Evolutionary conservation across 2,113 vertebrate species (phyloP), one percentile per base, ranked within the genome.

Genomic region (Cettia cetti): DNA sequence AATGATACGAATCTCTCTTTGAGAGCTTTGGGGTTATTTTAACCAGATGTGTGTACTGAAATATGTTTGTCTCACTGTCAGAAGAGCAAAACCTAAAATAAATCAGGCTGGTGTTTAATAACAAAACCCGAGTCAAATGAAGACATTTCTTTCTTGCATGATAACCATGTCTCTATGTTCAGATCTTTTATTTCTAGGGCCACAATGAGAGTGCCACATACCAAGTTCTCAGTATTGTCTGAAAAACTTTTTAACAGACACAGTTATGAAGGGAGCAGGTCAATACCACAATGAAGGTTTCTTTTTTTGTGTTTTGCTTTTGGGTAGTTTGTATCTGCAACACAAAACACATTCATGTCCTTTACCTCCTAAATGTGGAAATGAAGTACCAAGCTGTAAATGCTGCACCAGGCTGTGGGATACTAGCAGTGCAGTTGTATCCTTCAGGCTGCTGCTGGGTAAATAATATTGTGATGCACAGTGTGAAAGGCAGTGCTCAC

Each of bases 121-220:
- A 57, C 11, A 74, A 82, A 45, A 53, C 20, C 65, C 64, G 30
- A 69, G 16, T 64, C 76, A 82, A 74, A 78, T 57, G 7, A 87
- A 94, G 45, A 66, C 2, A 23, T 56, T 61, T 87, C 16, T 59
- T 68, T 72, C 24, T 23, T 42, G 33, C 26, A 24, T 31, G 39
- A 68, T 52, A 47, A 3, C 5, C 4, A 7, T 64, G 27, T 61
- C 52, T 61, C 3, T 57, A 15, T 66, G 15, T 82, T 17, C 44
- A 59, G 21, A 7, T 42, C 7, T 63, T 79, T 77, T 61, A 6
- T 65, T 60, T 60, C 28, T 45, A 37, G 33, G 42, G 33, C 57
- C 21, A 16, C 1, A 0, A 1, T 26, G 23, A 72, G 16, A 57
- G 7, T 76, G n/a, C 33, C n/a, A 13, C 2, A 0, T 56, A 27